Conservation (phyloP, 2,797 vertebrate species). For the Danionella dracula region DNA sequence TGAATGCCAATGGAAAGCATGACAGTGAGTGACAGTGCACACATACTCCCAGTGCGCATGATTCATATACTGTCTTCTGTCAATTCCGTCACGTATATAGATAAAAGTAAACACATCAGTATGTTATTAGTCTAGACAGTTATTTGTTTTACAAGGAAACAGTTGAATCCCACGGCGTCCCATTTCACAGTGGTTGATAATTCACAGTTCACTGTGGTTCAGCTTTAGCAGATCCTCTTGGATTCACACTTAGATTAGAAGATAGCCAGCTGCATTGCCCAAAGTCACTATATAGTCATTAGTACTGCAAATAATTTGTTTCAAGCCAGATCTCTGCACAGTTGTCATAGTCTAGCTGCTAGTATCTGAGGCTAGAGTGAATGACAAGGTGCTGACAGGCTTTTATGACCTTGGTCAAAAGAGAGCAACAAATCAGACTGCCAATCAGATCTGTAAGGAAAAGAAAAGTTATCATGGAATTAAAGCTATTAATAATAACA, state of each 20-base stretch:
- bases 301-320: background rate
- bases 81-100: background rate
- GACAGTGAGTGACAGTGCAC: background rate
- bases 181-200: background rate
- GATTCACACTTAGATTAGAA: slow-evolving; percentile 26
- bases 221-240: slow-evolving; percentile 9
- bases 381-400: slow-evolving; percentile 29
- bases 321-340: background rate
- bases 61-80: background rate
- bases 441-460: background rate
- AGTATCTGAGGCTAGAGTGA: slow-evolving; percentile 1
- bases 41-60: too few relatives aligned
- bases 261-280: background rate
- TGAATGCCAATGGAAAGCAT: background rate
- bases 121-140: background rate
- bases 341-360: slow-evolving; percentile 4
- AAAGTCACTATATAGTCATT: slow-evolving; percentile 29
- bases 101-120: background rate
- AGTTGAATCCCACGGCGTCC: background rate
- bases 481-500: background rate
- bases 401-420: background rate
- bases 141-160: background rate
- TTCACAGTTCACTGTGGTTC: background rate
- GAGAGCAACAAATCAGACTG: background rate
- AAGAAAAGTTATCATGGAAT: background rate